Evolutionary conservation across 2,888 invertebrate species (phyloP).

Genomic region (Cantharis lateralis): DNA sequence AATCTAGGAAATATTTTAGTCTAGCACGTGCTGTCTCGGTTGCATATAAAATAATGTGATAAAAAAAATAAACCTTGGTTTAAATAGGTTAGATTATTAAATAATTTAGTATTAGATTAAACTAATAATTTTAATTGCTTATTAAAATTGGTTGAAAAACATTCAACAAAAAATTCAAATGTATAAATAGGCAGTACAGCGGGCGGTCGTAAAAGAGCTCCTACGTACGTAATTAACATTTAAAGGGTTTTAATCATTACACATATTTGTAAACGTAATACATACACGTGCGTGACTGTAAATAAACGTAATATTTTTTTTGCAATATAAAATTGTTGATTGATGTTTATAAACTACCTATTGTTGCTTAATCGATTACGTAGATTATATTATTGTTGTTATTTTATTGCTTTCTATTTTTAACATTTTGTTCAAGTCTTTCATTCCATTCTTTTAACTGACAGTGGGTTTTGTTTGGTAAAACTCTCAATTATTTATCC

Average conservation of each 20-base stretch:
- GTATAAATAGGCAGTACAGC: neutral
- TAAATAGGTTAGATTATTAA: neutral
- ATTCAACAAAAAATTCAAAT: neutral
- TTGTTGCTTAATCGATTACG: neutral
- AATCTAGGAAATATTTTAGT: neutral
- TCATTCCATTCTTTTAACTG: neutral
- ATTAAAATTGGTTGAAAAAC: neutral
- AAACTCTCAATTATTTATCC: neutral
- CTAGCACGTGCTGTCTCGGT: neutral
- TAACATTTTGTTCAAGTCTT: neutral
- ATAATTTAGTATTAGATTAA: neutral
- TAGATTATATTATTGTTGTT: neutral
- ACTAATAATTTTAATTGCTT: neutral
- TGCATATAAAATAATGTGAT: neutral
- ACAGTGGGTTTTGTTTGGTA: too few relatives aligned
- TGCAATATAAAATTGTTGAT: neutral
- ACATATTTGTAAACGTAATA: neutral
- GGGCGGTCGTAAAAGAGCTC: neutral
- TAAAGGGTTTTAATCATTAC: neutral
- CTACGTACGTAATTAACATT: neutral
- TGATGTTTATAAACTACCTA: neutral
- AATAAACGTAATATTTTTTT: neutral
- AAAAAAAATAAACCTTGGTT: neutral
- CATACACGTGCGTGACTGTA: neutral
- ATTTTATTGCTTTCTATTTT: neutral